phyloP scores from a whole-genome alignment of 2,888 invertebrate genomes.

The Hyles lineata region DNA sequence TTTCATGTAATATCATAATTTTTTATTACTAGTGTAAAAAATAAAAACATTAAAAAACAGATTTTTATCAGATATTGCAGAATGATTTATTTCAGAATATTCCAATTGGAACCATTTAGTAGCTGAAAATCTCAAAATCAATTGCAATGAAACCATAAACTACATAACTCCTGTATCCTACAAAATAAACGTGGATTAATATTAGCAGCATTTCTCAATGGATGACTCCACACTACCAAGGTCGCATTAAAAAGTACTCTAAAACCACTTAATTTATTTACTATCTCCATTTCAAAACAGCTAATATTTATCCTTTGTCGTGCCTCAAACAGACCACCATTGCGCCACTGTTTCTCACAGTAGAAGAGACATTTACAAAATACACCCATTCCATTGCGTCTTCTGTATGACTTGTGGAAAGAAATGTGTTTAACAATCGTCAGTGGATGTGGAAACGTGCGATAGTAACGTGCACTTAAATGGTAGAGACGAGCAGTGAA shows the following conservation, averaged over 20 bases:
- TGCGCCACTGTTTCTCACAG: slow-evolving; percentile 8
- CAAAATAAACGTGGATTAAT: too few species aligned
- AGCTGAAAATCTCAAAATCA: too few species aligned
- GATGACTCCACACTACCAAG: background rate
- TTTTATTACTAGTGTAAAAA: too few species aligned
- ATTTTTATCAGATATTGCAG: too few species aligned
- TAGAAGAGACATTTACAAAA: background rate
- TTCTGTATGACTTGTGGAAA: background rate
- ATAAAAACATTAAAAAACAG: too few species aligned
- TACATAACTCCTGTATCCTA: too few species aligned
- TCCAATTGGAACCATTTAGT: too few species aligned
- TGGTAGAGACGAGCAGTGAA: slow-evolving; percentile 39
- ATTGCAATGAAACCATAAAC: too few species aligned
- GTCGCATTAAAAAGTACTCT: too few species aligned
- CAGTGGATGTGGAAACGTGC: slow-evolving; percentile 22
- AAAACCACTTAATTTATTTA: background rate
- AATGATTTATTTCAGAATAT: too few species aligned
- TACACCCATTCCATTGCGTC: slow-evolving; percentile 11
- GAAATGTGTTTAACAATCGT: slow-evolving; percentile 5
- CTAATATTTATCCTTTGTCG: slow-evolving; percentile 15
- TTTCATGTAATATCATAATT: too few species aligned
- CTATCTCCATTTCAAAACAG: background rate
- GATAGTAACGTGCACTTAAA: slow-evolving; percentile 25
- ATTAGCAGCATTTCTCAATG: background rate
- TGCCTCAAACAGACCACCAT: slow-evolving; percentile 7